These are phyloP conservation scores for Heliconius ethilla DNA, from an alignment of 2,888 invertebrate species.

Conservation along the genomic window DNA sequence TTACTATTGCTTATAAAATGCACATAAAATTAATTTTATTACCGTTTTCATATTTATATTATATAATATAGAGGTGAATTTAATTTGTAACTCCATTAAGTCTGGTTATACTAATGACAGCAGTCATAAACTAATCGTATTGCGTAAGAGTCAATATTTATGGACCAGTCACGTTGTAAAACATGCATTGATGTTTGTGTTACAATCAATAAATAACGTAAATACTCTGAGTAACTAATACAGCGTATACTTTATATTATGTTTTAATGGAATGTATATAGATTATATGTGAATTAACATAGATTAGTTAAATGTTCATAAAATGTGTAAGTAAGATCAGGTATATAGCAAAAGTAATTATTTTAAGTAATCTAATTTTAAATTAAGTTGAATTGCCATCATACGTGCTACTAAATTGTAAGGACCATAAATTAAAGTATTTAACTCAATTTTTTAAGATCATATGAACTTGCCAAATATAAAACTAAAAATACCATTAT, in stretches of 20 bases:
- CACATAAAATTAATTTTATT: constrained; percentile 3
- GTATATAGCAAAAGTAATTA: not conserved
- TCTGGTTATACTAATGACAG: constrained; percentile 26
- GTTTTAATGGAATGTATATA: not conserved
- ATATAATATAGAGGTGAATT: constrained; percentile 12
- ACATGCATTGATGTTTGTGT: constrained; percentile 21
- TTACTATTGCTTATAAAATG: not conserved
- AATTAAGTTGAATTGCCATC: not conserved
- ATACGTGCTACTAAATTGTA: not conserved
- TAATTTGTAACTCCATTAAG: constrained; percentile 29
- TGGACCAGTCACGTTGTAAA: constrained; percentile 30
- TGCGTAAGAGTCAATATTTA: constrained; percentile 28
- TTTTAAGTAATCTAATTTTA: not conserved
- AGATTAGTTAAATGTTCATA: not conserved
- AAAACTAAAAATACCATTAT: no score
- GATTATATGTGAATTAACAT: not conserved
- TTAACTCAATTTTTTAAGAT: not conserved
- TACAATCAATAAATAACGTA: constrained; percentile 11
- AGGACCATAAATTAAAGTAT: not conserved
- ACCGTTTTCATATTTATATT: not conserved
- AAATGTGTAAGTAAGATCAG: not conserved
- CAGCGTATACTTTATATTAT: not conserved
- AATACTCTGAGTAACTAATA: constrained; percentile 4
- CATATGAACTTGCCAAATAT: no score
- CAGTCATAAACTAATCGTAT: constrained; percentile 26